Percentiles rank a stretch among this genome's conserved stretches.
phyloP scores from a whole-genome alignment of 35 echinoderm and acorn worm genomes.

The Acanthaster planci region DNA sequence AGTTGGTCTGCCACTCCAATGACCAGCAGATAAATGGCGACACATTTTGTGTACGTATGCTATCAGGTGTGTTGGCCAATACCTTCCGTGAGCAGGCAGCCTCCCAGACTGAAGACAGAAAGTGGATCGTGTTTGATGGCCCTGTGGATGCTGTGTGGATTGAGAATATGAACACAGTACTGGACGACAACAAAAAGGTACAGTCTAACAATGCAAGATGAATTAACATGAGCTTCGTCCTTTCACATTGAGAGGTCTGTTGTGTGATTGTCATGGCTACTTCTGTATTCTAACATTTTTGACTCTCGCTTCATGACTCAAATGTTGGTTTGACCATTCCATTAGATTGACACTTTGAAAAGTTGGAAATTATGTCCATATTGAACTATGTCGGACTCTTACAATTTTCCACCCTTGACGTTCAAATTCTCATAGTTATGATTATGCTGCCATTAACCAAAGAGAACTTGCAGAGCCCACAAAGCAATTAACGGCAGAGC shows the following conservation, averaged over 20 bases:
- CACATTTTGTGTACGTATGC: neutral
- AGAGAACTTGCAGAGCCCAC: too few relatives aligned
- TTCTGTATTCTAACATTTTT: too few relatives aligned
- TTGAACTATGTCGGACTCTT: too few relatives aligned
- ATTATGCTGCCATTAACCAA: too few relatives aligned
- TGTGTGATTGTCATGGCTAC: neutral
- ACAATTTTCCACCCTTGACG: too few relatives aligned
- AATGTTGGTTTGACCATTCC: too few relatives aligned
- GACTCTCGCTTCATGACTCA: neutral
- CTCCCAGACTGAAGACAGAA: constrained; percentile 85
- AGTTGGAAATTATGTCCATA: too few relatives aligned
- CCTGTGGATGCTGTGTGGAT: constrained; percentile 98
- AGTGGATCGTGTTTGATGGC: constrained; percentile 98
- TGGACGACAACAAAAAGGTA: constrained; percentile 99
- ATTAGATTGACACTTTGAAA: too few relatives aligned
- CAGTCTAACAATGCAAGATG: too few relatives aligned
- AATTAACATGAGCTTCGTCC: too few relatives aligned
- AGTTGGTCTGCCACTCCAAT: neutral
- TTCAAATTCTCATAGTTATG: too few relatives aligned
- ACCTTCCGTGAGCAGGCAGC: constrained; percentile 92
- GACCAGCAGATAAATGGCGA: neutral
- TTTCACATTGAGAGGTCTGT: neutral
- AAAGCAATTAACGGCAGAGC: too few relatives aligned
- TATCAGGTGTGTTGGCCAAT: constrained; percentile 86
- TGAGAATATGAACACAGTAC: constrained; percentile 97